A percentile compares a stretch with the other conserved stretches of the same genome.
Conservation (phyloP, 2,888 invertebrate species). For the Pyrocoelia pectoralis region DNA sequence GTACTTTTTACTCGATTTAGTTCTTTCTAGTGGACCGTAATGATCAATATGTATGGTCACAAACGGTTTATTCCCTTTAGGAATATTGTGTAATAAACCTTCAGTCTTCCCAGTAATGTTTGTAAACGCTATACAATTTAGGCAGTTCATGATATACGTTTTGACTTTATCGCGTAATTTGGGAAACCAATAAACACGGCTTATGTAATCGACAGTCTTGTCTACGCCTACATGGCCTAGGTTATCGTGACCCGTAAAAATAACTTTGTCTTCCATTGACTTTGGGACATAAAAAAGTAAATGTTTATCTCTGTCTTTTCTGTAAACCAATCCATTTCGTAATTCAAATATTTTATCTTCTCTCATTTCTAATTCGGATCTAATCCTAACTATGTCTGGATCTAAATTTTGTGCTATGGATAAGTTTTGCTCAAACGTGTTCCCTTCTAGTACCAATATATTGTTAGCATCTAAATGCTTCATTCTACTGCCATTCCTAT, state of each 20-base stretch:
- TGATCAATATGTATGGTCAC: not conserved
- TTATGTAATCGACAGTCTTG: not conserved
- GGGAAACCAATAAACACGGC: slow-evolving; percentile 3
- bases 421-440: not conserved
- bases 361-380: not conserved
- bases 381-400: not conserved
- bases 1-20: not conserved
- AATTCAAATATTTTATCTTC: not conserved
- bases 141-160: not conserved
- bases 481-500: slow-evolving; percentile 23
- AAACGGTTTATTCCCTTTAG: slow-evolving; percentile 5
- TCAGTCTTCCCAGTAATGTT: not conserved
- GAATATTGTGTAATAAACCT: slow-evolving; percentile 5
- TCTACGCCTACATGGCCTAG: slow-evolving; percentile 46
- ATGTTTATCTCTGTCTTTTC: no score
- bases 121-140: not conserved
- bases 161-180: not conserved
- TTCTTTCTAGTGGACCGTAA: slow-evolving; percentile 10
- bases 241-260: slow-evolving; percentile 44
- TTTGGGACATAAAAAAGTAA: no score
- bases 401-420: no score
- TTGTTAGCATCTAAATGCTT: slow-evolving; percentile 36
- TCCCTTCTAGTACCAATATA: not conserved
- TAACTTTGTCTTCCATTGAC: not conserved
- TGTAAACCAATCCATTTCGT: no score